These are phyloP conservation scores for Paratilapia polleni DNA, from an alignment of 2,113 vertebrate genomes.

Conservation along the genomic window DNA sequence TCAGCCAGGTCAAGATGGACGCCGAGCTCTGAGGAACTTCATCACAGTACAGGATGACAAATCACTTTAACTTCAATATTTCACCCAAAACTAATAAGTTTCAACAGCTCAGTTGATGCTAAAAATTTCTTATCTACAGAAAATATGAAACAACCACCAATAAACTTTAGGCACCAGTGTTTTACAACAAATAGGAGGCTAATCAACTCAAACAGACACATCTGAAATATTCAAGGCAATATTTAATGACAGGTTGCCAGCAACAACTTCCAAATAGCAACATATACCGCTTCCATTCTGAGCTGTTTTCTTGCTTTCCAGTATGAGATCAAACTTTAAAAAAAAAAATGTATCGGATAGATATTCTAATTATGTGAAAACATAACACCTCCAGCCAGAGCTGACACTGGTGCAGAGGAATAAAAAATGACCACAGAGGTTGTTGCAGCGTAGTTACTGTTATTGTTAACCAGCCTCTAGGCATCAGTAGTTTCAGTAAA, in stretches of 20 bases:
- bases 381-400: neutral
- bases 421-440: neutral
- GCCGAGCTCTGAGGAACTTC: slow-evolving; percentile 85
- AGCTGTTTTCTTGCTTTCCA: neutral
- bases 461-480: neutral
- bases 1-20: slow-evolving; percentile 89
- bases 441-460: neutral
- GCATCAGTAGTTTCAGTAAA: neutral
- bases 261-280: neutral
- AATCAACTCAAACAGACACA: neutral
- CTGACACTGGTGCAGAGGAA: neutral
- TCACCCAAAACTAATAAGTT: neutral
- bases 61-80: neutral
- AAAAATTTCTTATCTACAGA: neutral
- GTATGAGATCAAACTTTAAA: neutral
- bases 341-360: neutral
- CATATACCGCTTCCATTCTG: neutral
- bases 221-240: neutral
- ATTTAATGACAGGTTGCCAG: neutral
- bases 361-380: neutral
- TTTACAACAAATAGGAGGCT: neutral
- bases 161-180: neutral
- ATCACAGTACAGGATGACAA: slow-evolving; percentile 23
- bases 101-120: neutral
- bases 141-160: neutral